These are phyloP conservation scores for Anhinga rufa DNA, from an alignment of 2,113 vertebrate genomes.

Conservation along the genomic window DNA sequence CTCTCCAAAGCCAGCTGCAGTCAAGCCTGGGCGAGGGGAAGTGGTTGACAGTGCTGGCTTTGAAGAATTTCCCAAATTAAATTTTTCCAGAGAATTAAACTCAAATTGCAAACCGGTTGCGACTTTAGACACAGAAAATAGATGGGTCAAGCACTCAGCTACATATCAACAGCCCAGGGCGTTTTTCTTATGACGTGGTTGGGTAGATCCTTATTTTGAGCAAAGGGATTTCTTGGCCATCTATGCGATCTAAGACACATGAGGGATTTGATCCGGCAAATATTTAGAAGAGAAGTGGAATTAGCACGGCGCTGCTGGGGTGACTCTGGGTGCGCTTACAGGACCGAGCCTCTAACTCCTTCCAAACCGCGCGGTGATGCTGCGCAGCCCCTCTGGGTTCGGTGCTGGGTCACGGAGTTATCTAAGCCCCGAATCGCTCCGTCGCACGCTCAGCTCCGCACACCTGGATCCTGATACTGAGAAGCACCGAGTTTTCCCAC, in stretches of 20 bases:
- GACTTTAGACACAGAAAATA: neutral
- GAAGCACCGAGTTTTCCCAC: neutral
- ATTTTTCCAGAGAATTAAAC: neutral
- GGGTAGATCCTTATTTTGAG: neutral
- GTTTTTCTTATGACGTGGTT: neutral
- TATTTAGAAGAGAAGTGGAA: neutral
- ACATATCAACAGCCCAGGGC: neutral
- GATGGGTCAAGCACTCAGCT: neutral
- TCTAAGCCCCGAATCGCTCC: fast-evolving
- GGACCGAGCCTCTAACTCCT: neutral
- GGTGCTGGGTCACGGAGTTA: neutral
- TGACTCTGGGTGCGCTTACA: too few species aligned
- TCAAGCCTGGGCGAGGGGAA: neutral
- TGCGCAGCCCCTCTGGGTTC: neutral
- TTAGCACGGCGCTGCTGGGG: neutral
- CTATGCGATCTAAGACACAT: neutral
- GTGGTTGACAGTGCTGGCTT: neutral
- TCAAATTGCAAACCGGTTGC: neutral
- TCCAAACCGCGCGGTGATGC: neutral
- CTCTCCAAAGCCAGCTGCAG: neutral
- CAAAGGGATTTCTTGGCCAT: neutral
- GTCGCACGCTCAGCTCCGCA: fast-evolving
- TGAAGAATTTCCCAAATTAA: neutral
- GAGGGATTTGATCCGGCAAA: neutral
- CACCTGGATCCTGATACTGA: fast-evolving